Percentiles rank a stretch among this genome's conserved stretches.
These are phyloP conservation scores for Dryomyza anilis DNA, from an alignment of 2,888 invertebrate species.

Conservation along the genomic window DNA sequence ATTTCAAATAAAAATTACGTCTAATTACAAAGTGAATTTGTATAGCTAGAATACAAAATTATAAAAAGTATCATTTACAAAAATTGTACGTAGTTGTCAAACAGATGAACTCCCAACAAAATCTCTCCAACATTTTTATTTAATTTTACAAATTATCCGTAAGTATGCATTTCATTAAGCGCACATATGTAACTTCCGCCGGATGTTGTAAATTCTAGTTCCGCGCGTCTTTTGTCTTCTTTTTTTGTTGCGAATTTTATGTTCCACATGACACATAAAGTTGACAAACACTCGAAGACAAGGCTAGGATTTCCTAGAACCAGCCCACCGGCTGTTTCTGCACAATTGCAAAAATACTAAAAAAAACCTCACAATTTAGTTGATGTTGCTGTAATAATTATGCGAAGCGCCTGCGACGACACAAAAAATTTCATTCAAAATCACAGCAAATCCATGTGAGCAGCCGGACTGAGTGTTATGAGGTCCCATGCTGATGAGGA, in stretches of 20 bases:
- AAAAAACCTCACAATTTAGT: background rate
- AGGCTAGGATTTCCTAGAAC: conserved; percentile 1
- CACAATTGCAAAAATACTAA: conserved; percentile 1
- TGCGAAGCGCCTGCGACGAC: background rate
- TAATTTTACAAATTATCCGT: too few species aligned
- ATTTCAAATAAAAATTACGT: too few species aligned
- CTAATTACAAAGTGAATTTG: too few species aligned
- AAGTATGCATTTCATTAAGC: too few species aligned
- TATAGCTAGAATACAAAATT: too few species aligned
- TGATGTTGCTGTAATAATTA: conserved; percentile 16
- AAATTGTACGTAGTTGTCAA: too few species aligned
- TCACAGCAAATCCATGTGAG: background rate
- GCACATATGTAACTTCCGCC: conserved; percentile 22
- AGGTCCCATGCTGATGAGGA: too few species aligned
- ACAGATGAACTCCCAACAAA: too few species aligned
- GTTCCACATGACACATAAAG: background rate
- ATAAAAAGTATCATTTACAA: too few species aligned
- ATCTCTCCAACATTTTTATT: too few species aligned
- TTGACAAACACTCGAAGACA: background rate
- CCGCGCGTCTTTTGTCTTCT: background rate
- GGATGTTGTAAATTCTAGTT: background rate
- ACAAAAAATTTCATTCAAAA: conserved; percentile 19
- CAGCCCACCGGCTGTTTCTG: background rate
- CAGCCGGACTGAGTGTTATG: too few species aligned
- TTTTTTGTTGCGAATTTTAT: background rate